A percentile compares a stretch with the other conserved stretches of the same genome.
phyloP scores from a whole-genome alignment of 2,797 vertebrate species.

The Pseudochaenichthys georgianus region DNA sequence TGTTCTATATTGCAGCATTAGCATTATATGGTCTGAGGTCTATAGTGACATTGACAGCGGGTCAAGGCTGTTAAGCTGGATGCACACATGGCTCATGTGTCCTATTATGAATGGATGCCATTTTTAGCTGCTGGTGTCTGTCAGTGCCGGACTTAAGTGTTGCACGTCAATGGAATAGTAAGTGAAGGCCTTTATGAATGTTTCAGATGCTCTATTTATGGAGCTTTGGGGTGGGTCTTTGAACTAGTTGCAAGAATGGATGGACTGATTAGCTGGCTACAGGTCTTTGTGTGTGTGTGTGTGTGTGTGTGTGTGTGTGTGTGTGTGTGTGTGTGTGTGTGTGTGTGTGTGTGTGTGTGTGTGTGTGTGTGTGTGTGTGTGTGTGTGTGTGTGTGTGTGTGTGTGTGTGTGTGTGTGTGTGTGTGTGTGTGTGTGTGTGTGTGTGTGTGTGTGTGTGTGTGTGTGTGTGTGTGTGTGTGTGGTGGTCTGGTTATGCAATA shows the following conservation, averaged over 20 bases:
- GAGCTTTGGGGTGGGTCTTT: slow-evolving; percentile 63
- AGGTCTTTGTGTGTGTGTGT: slow-evolving; percentile 23
- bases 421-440: too few relatives aligned
- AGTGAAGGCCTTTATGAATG: slow-evolving; percentile 80
- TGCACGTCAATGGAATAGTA: slow-evolving; percentile 80
- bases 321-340: background rate
- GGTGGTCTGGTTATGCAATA: slow-evolving; percentile 49
- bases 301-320: background rate
- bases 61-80: slow-evolving; percentile 45
- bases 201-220: slow-evolving; percentile 84
- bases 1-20: background rate
- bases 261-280: slow-evolving; percentile 60
- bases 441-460: too few relatives aligned
- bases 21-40: slow-evolving; percentile 17
- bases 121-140: slow-evolving; percentile 72
- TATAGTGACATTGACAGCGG: slow-evolving; percentile 14
- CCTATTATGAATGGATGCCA: slow-evolving; percentile 74
- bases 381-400: background rate
- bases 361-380: too few relatives aligned
- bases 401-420: background rate
- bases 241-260: slow-evolving; percentile 49
- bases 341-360: background rate
- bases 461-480: background rate
- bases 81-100: slow-evolving; percentile 61
- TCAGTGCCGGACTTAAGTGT: slow-evolving; percentile 59